Evolutionary conservation across 2,797 vertebrate genomes (phyloP).

Genomic region (Cyprinella venusta): DNA sequence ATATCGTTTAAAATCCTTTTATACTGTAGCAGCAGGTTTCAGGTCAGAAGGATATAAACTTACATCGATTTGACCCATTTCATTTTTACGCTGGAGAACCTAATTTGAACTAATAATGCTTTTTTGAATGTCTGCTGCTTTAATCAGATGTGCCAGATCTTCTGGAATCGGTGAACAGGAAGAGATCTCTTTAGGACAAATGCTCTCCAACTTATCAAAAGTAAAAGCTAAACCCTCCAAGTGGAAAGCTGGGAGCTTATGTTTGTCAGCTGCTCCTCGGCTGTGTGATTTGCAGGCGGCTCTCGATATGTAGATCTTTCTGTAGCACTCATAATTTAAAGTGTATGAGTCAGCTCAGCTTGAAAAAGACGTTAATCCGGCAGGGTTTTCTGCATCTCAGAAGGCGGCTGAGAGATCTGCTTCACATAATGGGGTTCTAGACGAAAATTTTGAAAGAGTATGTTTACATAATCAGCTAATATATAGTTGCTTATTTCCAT

Average conservation of each 20-base stretch:
- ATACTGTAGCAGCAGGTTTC: constrained; percentile 9
- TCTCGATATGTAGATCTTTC: constrained; percentile 31
- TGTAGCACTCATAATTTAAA: constrained; percentile 27
- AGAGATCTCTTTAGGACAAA: constrained; percentile 44
- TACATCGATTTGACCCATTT: constrained; percentile 13
- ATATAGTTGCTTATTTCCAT: neutral
- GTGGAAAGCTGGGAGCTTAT: constrained; percentile 39
- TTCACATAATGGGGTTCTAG: neutral
- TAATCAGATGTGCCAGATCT: constrained; percentile 23
- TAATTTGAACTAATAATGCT: constrained; percentile 34
- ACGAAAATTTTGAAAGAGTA: neutral
- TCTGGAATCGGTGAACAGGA: constrained; percentile 13
- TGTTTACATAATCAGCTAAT: constrained; percentile 16
- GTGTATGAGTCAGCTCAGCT: constrained; percentile 32
- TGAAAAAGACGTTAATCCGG: constrained; percentile 30
- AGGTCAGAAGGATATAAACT: constrained; percentile 20
- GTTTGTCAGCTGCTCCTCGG: constrained; percentile 32
- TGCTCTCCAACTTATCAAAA: constrained; percentile 43
- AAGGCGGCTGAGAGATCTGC: constrained; percentile 18
- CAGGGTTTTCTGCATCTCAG: constrained; percentile 12
- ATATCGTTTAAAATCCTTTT: constrained; percentile 16
- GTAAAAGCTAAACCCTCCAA: constrained; percentile 31
- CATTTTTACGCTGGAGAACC: constrained; percentile 1
- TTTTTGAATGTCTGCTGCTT: constrained; percentile 23
- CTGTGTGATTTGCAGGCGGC: constrained; percentile 31